Base-by-base conservation (phyloP, 2,113 vertebrate genomes). In the Pampusana beccarii region DNA sequence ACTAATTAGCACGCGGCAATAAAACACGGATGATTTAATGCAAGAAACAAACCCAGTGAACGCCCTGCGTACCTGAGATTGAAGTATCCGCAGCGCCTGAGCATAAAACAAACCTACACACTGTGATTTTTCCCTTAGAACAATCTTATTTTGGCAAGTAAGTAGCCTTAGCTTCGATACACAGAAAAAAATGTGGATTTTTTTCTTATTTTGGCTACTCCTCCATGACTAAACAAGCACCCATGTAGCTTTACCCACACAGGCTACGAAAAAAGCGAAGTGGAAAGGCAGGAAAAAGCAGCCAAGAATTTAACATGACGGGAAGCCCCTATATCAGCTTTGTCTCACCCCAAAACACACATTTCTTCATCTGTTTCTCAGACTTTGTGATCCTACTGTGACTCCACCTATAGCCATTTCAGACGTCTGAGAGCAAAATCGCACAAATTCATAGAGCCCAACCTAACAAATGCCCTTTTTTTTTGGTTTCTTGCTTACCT, bases 1-100 rank as follows among this genome's bases (percentile, higher is more conserved):
- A 5, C 34, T 9, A 18, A 9, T 31, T 44, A 28, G 73, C 13
- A 1, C 0, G 9, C 24, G 28, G 28, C 4, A 2, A 16, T 44
- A 57, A 51, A 57, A 48, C 4, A 1, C 2, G 0, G 34, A 25
- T n/a, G 36, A 64, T 19, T 65, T n/a, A 33, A 46, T 6, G 36
- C 58, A 44, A 54, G 60, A 36, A 70, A n/a, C 36, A 31, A 77
- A 23, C 4, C 16, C 6, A 33, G 42, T 3, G 25, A 31, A 54
- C 10, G 1, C 77, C 36, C 21, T 44, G 56, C 42, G 17, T 26
- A 66, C 66, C 62, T 58, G 44, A 60, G 51, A 65, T 46, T 15
- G 19, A 61, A 42, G 19, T 1, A 34, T 9, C 60, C 66, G 11
- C 21, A 6, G 29, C 3, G 7, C 3, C 48, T 60, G 16, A 31